Evolutionary conservation across 2,888 invertebrate genomes (phyloP).

Genomic region (Leptothorax acervorum): DNA sequence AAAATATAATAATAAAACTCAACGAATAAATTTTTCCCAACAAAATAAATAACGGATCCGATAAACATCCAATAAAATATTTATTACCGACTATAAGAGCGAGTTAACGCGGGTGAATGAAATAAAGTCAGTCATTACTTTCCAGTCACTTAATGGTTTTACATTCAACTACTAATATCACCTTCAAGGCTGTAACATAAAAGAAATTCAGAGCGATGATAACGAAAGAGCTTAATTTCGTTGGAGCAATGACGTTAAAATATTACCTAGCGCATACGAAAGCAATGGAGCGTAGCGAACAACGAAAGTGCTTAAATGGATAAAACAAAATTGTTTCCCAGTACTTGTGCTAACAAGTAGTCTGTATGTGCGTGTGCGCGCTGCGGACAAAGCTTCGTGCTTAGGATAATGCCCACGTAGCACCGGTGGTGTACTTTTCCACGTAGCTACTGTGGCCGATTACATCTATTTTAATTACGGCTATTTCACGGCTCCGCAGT

Average conservation of each 20-base stretch:
- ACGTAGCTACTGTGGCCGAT: slow-evolving; percentile 46
- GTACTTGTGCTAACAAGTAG: slow-evolving; percentile 26
- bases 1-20: not conserved
- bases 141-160: not conserved
- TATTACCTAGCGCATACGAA: slow-evolving; percentile 20
- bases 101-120: not conserved
- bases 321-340: slow-evolving; percentile 46
- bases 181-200: not conserved
- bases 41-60: not conserved
- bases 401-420: slow-evolving; percentile 24
- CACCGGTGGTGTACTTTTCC: slow-evolving; percentile 7
- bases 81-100: not conserved
- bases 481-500: slow-evolving; percentile 62
- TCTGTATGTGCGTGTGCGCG: not conserved
- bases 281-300: slow-evolving; percentile 35
- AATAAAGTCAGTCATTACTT: not conserved
- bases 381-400: slow-evolving; percentile 37
- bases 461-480: slow-evolving; percentile 76
- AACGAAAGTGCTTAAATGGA: slow-evolving; percentile 44
- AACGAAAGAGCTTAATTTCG: not conserved
- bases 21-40: not conserved
- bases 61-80: not conserved
- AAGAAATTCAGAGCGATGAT: not conserved
- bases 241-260: slow-evolving; percentile 32
- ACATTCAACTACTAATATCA: not conserved